These are phyloP conservation scores for Pipistrellus kuhlii DNA, from an alignment of 2,797 vertebrate species.

Conservation along the genomic window DNA sequence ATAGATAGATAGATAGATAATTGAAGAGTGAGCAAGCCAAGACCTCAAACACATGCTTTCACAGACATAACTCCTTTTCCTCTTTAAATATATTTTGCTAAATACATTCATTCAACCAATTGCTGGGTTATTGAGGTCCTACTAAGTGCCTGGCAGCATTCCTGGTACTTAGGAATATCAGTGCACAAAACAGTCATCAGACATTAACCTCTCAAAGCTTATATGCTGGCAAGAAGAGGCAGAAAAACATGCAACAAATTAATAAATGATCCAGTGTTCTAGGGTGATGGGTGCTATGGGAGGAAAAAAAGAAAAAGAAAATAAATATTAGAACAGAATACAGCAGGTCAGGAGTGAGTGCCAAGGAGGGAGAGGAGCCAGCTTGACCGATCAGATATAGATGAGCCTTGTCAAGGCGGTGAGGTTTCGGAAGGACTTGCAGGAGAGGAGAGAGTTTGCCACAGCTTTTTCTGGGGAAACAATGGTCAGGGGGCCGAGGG, in stretches of 20 bases:
- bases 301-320: not conserved
- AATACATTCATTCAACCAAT: not conserved
- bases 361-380: too few species aligned
- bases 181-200: not conserved
- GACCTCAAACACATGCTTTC: not conserved
- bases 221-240: not conserved
- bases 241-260: not conserved
- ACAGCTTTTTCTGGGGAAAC: not conserved
- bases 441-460: not conserved
- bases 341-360: too few species aligned
- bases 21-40: not conserved
- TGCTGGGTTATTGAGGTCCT: not conserved
- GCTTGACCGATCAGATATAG: not conserved
- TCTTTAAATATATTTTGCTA: not conserved
- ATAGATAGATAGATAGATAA: not conserved
- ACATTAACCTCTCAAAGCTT: not conserved
- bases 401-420: not conserved
- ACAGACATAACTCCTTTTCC: not conserved
- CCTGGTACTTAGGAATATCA: not conserved
- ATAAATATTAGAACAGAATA: not conserved
- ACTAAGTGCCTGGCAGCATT: not conserved
- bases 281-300: not conserved
- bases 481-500: not conserved
- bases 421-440: not conserved
- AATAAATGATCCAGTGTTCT: not conserved